Evolutionary conservation across 2,113 vertebrate species (phyloP), one percentile per base, ranked within the genome.

Genomic region (Lipophrys pholis): DNA sequence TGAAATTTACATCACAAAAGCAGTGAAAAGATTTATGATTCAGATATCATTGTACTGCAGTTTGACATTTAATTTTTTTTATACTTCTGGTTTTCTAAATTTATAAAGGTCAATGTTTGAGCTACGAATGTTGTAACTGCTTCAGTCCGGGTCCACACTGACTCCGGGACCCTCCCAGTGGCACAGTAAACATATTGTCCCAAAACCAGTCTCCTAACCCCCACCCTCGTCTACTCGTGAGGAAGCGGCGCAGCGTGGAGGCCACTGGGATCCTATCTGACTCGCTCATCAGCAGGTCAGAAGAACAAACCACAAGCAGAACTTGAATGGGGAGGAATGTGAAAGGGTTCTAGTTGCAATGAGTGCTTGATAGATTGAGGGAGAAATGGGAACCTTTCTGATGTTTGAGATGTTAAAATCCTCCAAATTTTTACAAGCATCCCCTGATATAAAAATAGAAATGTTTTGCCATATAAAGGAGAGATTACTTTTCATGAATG

Each of bases 161-260:
- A 62, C 73, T 80, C 45, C 35, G 7, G 51, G 57, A 65, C 58
- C 49, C 40, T 70, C 72, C 69, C 79, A 64, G 68, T 76, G 78
- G 51, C 80, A 89, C 82, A 85, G 78, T 81, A 71, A 77, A 68
- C 78, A 78, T 77, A 88, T 77, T 91, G 89, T 90, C 15, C 66
- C 63, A 48, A 73, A 73, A 14, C 39, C 57, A 55, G 51, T 54
- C 51, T 68, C 41, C 38, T 30, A 39, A n/a, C 54, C 73, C 61
- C 57, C 68, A 21, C 80, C 38, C 56, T 6, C 11, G 69, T 51
- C n/a, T 41, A 16, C 60, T 59, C 15, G 0, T 53, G 42, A 54
- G 45, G 53, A 58, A 38, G 67, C 43, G 64, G 61, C 41, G 36
- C 30, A 51, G 48, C 39, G 8, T 40, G 40, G 55, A 72, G 67